These are phyloP conservation scores for Halcyon leucocephala DNA, from an alignment of 2,797 vertebrate genomes.

Conservation along the genomic window DNA sequence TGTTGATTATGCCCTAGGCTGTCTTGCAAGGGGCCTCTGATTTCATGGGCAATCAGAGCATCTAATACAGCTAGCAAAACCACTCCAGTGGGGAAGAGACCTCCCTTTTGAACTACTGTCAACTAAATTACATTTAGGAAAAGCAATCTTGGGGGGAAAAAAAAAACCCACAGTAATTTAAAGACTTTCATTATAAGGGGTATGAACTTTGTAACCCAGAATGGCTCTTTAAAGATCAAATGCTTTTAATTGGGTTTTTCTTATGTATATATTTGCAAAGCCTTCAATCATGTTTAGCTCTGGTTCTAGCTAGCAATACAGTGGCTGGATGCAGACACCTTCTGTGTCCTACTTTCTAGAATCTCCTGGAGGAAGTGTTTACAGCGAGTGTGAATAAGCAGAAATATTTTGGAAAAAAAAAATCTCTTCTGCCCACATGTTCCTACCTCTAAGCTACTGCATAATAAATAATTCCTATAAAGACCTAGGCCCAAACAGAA, in stretches of 20 bases:
- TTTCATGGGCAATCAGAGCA: background rate
- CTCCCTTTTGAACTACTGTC: background rate
- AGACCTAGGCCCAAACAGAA: background rate
- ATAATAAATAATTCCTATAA: background rate
- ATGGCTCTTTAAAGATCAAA: conserved; percentile 26
- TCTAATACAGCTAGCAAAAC: background rate
- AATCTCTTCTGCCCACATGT: background rate
- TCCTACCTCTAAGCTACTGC: background rate
- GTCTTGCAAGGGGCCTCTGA: background rate
- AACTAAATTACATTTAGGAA: background rate
- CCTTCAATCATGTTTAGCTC: background rate
- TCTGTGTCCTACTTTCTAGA: conserved; percentile 63
- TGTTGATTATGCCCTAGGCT: background rate
- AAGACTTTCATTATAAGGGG: conserved; percentile 4
- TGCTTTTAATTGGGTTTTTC: background rate
- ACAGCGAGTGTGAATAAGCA: conserved; percentile 66
- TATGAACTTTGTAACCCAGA: background rate
- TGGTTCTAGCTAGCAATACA: conserved; percentile 24
- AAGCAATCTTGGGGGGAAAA: background rate
- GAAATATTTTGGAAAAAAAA: conserved; percentile 38
- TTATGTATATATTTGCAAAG: background rate
- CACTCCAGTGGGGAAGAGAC: background rate
- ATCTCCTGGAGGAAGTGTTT: conserved; percentile 56
- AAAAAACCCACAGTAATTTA: background rate
- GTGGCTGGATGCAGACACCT: conserved; percentile 42